Evolutionary conservation across 1,140 invertebrate genomes (phyloP).

Genomic region (Eumaeus atala): DNA sequence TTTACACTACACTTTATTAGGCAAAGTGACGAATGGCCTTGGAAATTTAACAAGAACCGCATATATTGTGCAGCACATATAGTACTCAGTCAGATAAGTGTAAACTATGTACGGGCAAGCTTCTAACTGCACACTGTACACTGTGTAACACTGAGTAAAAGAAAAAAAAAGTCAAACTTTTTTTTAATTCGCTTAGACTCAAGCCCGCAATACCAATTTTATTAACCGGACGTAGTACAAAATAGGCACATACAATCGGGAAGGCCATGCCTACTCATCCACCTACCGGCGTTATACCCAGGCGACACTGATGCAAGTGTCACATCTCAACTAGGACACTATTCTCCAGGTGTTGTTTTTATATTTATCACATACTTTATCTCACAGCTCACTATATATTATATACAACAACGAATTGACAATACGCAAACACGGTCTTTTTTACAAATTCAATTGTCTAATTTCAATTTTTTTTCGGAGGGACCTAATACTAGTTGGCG

Average conservation of each 20-base stretch:
- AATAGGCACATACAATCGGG: neutral
- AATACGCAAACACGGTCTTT: neutral
- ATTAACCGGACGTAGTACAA: neutral
- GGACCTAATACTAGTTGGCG: too few species aligned
- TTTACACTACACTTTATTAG: constrained; percentile 46
- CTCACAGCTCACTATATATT: constrained; percentile 1
- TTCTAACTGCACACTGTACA: too few species aligned
- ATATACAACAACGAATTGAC: constrained; percentile 7
- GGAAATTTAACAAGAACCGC: constrained; percentile 5
- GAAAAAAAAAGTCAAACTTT: too few species aligned
- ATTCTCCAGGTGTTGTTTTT: neutral
- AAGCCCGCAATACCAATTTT: too few species aligned
- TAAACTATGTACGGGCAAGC: too few species aligned
- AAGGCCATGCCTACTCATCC: neutral
- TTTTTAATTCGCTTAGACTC: too few species aligned
- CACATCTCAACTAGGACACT: neutral
- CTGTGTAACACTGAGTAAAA: too few species aligned
- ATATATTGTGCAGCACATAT: neutral
- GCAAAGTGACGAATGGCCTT: constrained; percentile 43
- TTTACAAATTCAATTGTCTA: neutral
- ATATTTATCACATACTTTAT: constrained; percentile 3
- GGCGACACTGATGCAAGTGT: too few species aligned
- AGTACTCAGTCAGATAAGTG: too few species aligned
- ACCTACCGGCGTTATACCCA: neutral
- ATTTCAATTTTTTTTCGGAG: too few species aligned